A percentile compares a stretch with the other conserved stretches of the same genome.
Conservation (phyloP, 2,797 vertebrate species). For the Emydoidea blandingii region DNA sequence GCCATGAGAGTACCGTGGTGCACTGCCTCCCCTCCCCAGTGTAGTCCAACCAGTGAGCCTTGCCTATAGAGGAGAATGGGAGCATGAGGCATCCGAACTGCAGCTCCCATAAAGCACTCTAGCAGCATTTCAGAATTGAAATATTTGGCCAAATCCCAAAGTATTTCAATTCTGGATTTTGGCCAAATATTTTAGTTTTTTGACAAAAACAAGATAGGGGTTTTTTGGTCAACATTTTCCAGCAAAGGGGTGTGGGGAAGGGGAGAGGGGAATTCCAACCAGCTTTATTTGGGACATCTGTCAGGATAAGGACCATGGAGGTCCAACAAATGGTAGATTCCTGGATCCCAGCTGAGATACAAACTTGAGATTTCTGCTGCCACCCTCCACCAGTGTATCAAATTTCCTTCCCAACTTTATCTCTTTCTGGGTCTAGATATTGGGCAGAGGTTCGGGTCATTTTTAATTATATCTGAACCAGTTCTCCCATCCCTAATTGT, state of each 20-base stretch:
- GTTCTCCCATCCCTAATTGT: background rate
- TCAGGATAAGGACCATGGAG: no score
- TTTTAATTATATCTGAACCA: background rate
- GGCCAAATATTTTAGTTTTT: background rate
- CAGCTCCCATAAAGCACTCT: background rate
- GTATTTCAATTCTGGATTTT: background rate
- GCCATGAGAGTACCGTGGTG: background rate
- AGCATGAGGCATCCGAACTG: background rate
- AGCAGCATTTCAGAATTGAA: background rate
- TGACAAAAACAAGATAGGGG: background rate
- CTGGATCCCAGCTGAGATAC: background rate
- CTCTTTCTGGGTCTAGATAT: background rate
- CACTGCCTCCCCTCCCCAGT: background rate
- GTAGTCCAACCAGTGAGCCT: background rate
- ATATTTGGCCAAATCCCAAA: background rate
- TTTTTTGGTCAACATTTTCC: background rate
- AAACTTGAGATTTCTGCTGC: background rate
- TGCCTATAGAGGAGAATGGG: background rate
- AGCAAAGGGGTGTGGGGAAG: background rate
- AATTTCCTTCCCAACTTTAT: background rate
- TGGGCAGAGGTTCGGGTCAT: background rate
- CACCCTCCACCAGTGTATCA: background rate
- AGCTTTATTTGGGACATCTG: no score
- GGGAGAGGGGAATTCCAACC: background rate
- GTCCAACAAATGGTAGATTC: no score